A percentile compares a stretch with the other conserved stretches of the same genome.
These are phyloP conservation scores for Octonoba sinensis DNA, from an alignment of 2,888 invertebrate genomes.

Conservation along the genomic window DNA sequence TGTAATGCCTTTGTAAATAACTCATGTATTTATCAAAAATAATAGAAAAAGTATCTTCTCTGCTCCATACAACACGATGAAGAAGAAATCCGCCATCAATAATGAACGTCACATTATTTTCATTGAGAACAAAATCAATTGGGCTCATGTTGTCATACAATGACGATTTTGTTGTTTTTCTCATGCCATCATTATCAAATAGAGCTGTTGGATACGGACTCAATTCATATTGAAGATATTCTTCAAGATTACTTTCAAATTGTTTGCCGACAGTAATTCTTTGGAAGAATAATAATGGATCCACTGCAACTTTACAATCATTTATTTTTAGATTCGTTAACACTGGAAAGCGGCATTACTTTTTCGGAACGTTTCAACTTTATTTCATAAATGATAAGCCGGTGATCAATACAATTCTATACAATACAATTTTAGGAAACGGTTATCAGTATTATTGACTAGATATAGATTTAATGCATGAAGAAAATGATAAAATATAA, in stretches of 20 bases:
- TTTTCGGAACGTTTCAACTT: too few species aligned
- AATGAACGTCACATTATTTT: conserved; percentile 1
- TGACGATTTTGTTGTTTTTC: background rate
- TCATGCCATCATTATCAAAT: conserved; percentile 2
- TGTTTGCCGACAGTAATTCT: background rate
- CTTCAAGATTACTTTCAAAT: conserved; percentile 1
- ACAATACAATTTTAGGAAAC: too few species aligned
- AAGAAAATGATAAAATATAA: too few species aligned
- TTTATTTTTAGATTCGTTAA: too few species aligned
- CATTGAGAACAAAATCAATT: background rate
- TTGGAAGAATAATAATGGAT: conserved; percentile 4
- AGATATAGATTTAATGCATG: too few species aligned
- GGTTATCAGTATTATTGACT: too few species aligned
- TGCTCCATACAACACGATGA: conserved; percentile 1
- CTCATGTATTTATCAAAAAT: too few species aligned
- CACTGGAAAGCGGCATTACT: too few species aligned
- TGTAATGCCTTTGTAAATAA: too few species aligned
- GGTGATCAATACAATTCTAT: too few species aligned
- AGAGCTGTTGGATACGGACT: background rate
- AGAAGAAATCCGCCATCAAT: conserved; percentile 10
- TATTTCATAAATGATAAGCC: too few species aligned
- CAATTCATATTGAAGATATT: conserved; percentile 1
- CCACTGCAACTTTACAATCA: background rate
- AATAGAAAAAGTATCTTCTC: too few species aligned
- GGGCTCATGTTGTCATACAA: background rate